Base-by-base conservation (phyloP, 2,797 vertebrate species). In the Enteromius radiatus region DNA sequence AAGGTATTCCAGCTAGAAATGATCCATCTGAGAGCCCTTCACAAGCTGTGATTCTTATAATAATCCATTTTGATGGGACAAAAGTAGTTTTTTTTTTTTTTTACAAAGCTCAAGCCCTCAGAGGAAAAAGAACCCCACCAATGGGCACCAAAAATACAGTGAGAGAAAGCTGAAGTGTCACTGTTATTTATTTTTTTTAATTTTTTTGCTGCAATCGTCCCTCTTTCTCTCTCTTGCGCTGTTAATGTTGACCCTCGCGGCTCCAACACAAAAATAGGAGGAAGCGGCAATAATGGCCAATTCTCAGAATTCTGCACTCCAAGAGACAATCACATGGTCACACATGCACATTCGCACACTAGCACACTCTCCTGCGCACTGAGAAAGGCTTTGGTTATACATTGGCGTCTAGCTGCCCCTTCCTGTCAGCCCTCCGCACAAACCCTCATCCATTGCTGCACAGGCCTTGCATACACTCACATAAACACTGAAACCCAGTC, bases 41-140 rank as follows among this genome's bases (percentile, higher is more conserved):
- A 86, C 65, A 79, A 74, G 80, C 83, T 76, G 83, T 74, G 78
- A 86, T 87, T 84, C 59, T 77, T 82, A 85, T 80, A 84, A 84
- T 84, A 82, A 80, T 86, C 76, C 80, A 78, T 17, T 71, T 79
- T 31, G 74, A 84, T 31, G n/a, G 43, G 52, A 65, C 6, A 65
- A 65, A 68, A 63, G 56, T 52, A 33, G 19, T 11, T 14, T n/a
- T 31, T 43, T 21, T 3, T 49, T 80, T 36, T 75, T 59, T 23
- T 76, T 65, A 76, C 47, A 45, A 71, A 65, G 70, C 41, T 69
- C 9, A 69, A 54, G 76, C 76, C 73, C 78, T 79, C 80, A 68
- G 49, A 76, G 33, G 41, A 80, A 52, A 79, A 41, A 69, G 70
- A 64, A 64, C 61, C 63, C 49, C 45, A 54, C 76, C 81, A 82